phyloP scores from a whole-genome alignment of 2,113 vertebrate species.

The Pluvialis apricaria region DNA sequence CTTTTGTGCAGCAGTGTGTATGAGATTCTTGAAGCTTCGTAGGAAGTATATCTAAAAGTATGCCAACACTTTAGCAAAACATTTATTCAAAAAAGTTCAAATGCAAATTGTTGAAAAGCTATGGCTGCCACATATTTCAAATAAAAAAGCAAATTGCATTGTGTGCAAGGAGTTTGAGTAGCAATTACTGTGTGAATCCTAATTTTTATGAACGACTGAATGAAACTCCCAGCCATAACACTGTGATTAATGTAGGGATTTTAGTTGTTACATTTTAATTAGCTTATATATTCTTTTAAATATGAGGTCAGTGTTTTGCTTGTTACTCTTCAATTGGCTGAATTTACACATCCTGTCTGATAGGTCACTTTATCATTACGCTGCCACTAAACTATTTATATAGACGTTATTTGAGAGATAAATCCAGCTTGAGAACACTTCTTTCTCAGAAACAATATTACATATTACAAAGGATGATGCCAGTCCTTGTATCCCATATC shows the following conservation, averaged over 20 bases:
- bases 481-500: neutral
- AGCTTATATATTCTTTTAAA: conserved; percentile 25
- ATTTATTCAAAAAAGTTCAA: conserved; percentile 51
- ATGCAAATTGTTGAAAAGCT: conserved; percentile 41
- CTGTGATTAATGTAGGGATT: conserved; percentile 11
- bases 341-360: neutral
- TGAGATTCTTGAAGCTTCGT: neutral
- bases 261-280: conserved; percentile 28
- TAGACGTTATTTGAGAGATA: neutral
- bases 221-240: conserved; percentile 35
- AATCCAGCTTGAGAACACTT: neutral
- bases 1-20: neutral
- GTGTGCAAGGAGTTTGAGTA: conserved; percentile 58
- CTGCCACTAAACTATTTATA: neutral
- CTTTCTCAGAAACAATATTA: neutral
- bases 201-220: conserved; percentile 33
- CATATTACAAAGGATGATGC: neutral
- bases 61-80: conserved; percentile 20
- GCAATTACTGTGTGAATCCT: conserved; percentile 53
- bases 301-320: neutral
- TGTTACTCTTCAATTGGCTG: neutral
- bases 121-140: conserved; percentile 34
- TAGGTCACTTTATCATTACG: neutral
- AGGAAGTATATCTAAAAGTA: conserved; percentile 45
- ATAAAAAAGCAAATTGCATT: conserved; percentile 55